phyloP scores from a whole-genome alignment of 2,797 vertebrate genomes.

The Remorina albescens region DNA sequence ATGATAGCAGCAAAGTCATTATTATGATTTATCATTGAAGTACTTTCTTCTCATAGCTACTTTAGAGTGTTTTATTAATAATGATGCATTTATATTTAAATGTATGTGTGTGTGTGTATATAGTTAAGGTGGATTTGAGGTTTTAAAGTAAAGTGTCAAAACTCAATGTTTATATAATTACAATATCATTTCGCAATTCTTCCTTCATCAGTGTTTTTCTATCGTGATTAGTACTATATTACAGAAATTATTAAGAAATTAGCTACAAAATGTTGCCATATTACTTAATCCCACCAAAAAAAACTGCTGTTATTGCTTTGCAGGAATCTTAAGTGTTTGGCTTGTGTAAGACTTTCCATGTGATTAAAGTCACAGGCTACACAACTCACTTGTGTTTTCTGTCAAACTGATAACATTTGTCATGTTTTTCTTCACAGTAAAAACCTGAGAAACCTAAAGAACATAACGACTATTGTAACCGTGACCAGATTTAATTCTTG shows the following conservation, averaged over 20 bases:
- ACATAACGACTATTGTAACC: slow-evolving; percentile 57
- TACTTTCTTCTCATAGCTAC: too few species aligned
- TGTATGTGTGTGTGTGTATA: too few species aligned
- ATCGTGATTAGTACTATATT: neutral
- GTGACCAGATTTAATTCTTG: slow-evolving; percentile 50
- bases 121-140: too few species aligned
- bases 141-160: neutral
- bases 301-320: slow-evolving; percentile 8
- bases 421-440: slow-evolving; percentile 47
- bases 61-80: neutral
- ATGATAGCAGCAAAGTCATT: neutral
- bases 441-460: slow-evolving; percentile 50
- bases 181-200: neutral
- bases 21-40: neutral
- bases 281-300: slow-evolving; percentile 5
- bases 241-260: neutral
- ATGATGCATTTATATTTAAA: too few species aligned
- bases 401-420: slow-evolving; percentile 45
- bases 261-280: neutral
- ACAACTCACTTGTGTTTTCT: slow-evolving; percentile 21
- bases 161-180: too few species aligned
- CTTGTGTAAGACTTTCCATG: slow-evolving; percentile 44
- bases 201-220: neutral
- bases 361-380: slow-evolving; percentile 60
- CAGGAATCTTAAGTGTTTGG: neutral